Conservation (phyloP, 1,140 invertebrate genomes). For the Drusus annulatus region DNA sequence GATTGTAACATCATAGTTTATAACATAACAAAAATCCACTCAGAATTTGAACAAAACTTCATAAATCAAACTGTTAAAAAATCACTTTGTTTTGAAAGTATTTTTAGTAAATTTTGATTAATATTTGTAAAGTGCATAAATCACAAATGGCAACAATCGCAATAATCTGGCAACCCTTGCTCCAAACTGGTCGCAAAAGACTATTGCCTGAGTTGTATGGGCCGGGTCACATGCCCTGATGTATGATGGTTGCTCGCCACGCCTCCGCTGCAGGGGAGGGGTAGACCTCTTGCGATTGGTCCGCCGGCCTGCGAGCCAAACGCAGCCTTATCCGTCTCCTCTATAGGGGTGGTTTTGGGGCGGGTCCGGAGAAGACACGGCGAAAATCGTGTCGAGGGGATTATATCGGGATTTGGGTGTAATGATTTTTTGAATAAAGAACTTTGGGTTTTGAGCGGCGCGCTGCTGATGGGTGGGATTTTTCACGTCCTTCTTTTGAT, state of each 20-base stretch:
- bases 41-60: too few species aligned
- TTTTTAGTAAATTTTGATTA: too few species aligned
- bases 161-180: background rate
- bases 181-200: background rate
- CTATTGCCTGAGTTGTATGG: background rate
- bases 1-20: too few species aligned
- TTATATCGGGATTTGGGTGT: conserved; percentile 55
- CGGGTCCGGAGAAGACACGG: background rate
- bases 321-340: background rate
- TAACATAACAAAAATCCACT: too few species aligned
- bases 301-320: background rate
- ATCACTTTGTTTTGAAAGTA: too few species aligned
- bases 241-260: conserved; percentile 45
- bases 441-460: conserved; percentile 10
- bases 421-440: conserved; percentile 55
- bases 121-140: too few species aligned
- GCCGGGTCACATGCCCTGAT: conserved; percentile 38
- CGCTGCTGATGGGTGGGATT: background rate
- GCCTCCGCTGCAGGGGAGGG: conserved; percentile 22
- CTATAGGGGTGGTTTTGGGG: background rate
- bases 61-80: too few species aligned
- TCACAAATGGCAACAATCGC: too few species aligned
- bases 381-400: conserved; percentile 58
- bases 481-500: too few species aligned
- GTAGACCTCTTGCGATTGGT: conserved; percentile 25